Percentiles rank a stretch among this genome's conserved stretches.
Conservation (phyloP, 2,888 invertebrate genomes). For the Eulithis prunata region DNA sequence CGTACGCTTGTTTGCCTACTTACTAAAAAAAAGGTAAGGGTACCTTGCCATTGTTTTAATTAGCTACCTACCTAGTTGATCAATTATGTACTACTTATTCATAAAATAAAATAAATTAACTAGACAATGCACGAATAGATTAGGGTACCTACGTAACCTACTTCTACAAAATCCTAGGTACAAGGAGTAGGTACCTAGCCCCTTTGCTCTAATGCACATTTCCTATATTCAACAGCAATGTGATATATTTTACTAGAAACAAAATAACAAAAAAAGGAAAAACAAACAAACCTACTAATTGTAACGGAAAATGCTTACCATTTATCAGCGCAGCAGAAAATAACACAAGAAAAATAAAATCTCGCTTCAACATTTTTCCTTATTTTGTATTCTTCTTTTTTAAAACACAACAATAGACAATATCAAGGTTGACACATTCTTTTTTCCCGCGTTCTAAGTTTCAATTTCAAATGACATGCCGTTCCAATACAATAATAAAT, state of each 20-base stretch:
- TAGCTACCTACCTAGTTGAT: background rate
- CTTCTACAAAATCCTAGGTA: too few species aligned
- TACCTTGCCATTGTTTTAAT: background rate
- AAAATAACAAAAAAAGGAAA: background rate
- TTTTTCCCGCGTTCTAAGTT: constrained; percentile 60
- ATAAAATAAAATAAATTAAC: too few species aligned
- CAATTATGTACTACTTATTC: too few species aligned
- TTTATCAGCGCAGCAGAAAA: constrained; percentile 42
- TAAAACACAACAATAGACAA: constrained; percentile 48
- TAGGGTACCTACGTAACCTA: too few species aligned
- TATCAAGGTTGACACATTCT: constrained; percentile 59
- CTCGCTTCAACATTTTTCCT: constrained; percentile 38
- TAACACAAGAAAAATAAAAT: constrained; percentile 44
- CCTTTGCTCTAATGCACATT: too few species aligned
- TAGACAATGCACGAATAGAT: too few species aligned
- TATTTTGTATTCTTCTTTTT: constrained; percentile 43
- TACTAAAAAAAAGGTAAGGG: too few species aligned
- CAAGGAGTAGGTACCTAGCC: too few species aligned
- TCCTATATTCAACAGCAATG: too few species aligned
- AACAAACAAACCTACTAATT: background rate
- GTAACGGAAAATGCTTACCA: constrained; percentile 47
- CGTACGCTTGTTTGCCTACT: too few species aligned
- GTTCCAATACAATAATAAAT: constrained; percentile 50
- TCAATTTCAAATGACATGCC: constrained; percentile 44
- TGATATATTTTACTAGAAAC: background rate